Conservation (phyloP, 2,888 invertebrate species). For the Leucophenga maculata region DNA sequence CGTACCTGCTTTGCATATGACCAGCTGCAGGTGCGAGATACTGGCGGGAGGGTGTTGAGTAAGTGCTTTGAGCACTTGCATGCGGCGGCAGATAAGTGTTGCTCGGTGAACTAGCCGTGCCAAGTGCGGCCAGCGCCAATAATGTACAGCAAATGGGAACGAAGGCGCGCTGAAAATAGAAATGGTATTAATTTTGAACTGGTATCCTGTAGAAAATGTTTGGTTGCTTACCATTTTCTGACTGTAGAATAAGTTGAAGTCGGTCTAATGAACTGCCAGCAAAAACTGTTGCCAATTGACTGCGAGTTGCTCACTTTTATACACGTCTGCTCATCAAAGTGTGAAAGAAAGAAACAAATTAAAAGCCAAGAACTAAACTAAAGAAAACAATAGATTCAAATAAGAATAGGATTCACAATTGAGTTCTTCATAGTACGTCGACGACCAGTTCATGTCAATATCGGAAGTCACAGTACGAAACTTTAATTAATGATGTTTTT, state of each 20-base stretch:
- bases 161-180: constrained; percentile 41
- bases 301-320: constrained; percentile 50
- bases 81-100: constrained; percentile 53
- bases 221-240: constrained; percentile 47
- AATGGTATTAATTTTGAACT: neutral
- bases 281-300: constrained; percentile 49
- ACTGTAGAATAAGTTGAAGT: constrained; percentile 14
- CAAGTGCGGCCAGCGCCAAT: constrained; percentile 42
- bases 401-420: constrained; percentile 8
- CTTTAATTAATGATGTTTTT: constrained; percentile 59
- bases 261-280: constrained; percentile 27
- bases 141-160: constrained; percentile 31
- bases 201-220: neutral
- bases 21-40: constrained; percentile 36
- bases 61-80: constrained; percentile 44
- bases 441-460: constrained; percentile 51
- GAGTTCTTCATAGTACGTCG: constrained; percentile 1
- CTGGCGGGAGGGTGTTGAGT: constrained; percentile 36
- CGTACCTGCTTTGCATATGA: constrained; percentile 19
- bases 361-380: constrained; percentile 39
- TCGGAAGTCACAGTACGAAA: constrained; percentile 51
- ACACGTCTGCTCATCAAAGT: constrained; percentile 28
- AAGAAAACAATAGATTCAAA: constrained; percentile 24
- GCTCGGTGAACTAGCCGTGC: constrained; percentile 46
- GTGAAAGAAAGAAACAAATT: constrained; percentile 25